A percentile compares a stretch with the other conserved stretches of the same genome.
These are phyloP conservation scores for Eumaeus atala DNA, from an alignment of 1,140 invertebrate genomes.

Conservation along the genomic window DNA sequence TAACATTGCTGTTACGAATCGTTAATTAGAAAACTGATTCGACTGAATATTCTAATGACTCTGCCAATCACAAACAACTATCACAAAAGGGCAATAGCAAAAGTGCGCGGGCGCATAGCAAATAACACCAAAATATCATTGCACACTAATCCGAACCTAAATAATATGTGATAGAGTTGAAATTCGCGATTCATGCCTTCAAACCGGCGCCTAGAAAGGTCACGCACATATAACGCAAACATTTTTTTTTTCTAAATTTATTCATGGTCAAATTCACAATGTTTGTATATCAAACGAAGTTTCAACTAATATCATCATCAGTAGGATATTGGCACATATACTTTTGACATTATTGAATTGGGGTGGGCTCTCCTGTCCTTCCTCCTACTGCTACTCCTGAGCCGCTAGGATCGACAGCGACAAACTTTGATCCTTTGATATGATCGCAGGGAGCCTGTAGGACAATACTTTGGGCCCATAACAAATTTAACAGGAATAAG, in stretches of 20 bases:
- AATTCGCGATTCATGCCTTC: conserved; percentile 24
- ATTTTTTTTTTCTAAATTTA: conserved; percentile 3
- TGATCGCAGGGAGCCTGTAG: no score
- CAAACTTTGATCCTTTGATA: no score
- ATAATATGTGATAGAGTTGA: neutral
- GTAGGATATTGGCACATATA: neutral
- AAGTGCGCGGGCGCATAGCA: conserved; percentile 23
- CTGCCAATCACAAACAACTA: conserved; percentile 24
- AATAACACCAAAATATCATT: neutral
- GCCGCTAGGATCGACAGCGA: no score
- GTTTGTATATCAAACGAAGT: neutral
- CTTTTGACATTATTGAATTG: no score
- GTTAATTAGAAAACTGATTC: conserved; percentile 20
- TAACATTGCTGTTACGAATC: neutral
- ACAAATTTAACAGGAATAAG: no score
- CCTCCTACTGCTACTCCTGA: no score
- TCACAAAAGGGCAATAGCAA: conserved; percentile 29
- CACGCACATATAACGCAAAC: conserved; percentile 21
- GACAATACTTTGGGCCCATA: no score
- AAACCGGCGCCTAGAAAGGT: conserved; percentile 33
- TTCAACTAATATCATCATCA: no score
- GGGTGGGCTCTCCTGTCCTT: no score
- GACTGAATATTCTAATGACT: conserved; percentile 21
- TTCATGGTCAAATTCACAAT: neutral
- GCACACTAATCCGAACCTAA: conserved; percentile 1